Base-by-base conservation (phyloP, 92 coral and sea anemone species). In the Phymanthus crucifer region DNA sequence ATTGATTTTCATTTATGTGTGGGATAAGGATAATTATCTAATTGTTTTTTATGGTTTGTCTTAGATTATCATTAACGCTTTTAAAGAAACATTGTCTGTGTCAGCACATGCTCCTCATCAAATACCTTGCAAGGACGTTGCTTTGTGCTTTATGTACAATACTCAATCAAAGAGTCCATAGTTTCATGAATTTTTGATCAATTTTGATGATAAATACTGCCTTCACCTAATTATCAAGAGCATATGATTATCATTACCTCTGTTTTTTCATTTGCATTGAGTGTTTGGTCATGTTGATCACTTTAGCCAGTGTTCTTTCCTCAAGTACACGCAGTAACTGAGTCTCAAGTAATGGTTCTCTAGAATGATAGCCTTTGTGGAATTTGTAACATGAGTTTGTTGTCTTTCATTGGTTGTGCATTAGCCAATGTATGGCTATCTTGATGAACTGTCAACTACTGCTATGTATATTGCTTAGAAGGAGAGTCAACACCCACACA, bases 381-480 rank as follows among this genome's bases (percentile, higher is more conserved):
- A 61, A 27, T 61, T 24, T 61, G 68, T 61, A 61, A 61, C 68
- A 61, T 27, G 35, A 61, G 36, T 27, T 61, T 27, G 17, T 19
- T 61, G 68, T 61, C 68, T 61, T 2, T 12, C 33, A 24, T 61
- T 61, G 32, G 33, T 61, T 5, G 3, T 61, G 68, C 33, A 61
- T 61, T 61, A 61, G 68, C 68, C 68, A 61, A 61, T 61, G 68
- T 61, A 34, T 29, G 27, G 68, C 29, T 61, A 61, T 61, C 68
- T 61, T 21, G 14, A 7, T 10, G 68, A 7, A 61, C 14, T 27
- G 68, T 61, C 68, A 61, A 29, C 29, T 27, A 29, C 29, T 4
- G 66, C 43, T 38, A 9, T 57, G 32, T 57, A 57, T 57, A 57
- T 57, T 57, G 66, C 33, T 17, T 57, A 19, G 29, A 19, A n/a